phyloP scores from a whole-genome alignment of 1,140 invertebrate genomes.

The Pseudomyrmex dendroicus region DNA sequence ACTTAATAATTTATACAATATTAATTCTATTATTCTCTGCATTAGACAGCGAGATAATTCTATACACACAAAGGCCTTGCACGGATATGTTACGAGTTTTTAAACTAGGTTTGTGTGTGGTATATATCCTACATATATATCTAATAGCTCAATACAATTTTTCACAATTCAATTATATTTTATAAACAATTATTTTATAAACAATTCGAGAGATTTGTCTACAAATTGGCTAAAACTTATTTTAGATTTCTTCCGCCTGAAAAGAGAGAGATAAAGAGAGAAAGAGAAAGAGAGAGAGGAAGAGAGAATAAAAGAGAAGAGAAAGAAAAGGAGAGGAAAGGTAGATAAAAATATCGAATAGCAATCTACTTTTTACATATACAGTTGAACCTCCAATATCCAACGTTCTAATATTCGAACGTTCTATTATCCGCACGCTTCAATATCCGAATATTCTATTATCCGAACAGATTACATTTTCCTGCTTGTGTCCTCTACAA shows the following conservation, averaged over 20 bases:
- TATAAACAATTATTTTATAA: slow-evolving; percentile 57
- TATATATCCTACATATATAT: not conserved
- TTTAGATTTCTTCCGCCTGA: slow-evolving; percentile 42
- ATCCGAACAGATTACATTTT: too few relatives aligned
- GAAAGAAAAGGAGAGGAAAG: not conserved
- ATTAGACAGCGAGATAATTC: slow-evolving; percentile 45
- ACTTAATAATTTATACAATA: slow-evolving; percentile 49
- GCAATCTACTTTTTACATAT: slow-evolving; percentile 32
- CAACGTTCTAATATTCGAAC: too few relatives aligned
- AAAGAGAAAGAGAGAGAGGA: too few relatives aligned
- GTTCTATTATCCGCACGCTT: too few relatives aligned
- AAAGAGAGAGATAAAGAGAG: not conserved
- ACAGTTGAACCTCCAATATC: too few relatives aligned
- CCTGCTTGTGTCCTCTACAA: too few relatives aligned
- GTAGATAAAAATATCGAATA: slow-evolving; percentile 57
- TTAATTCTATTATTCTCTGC: slow-evolving; percentile 28
- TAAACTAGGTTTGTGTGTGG: slow-evolving; percentile 43
- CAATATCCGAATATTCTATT: too few relatives aligned
- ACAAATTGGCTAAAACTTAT: slow-evolving; percentile 46
- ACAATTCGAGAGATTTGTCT: slow-evolving; percentile 55
- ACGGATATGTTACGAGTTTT: slow-evolving; percentile 59
- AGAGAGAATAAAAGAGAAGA: too few relatives aligned
- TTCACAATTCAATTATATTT: slow-evolving; percentile 46
- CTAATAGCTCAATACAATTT: slow-evolving; percentile 41
- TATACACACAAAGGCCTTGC: slow-evolving; percentile 47